Base-by-base conservation (phyloP, 2,888 invertebrate genomes). In the Petrophora chlorosata region DNA sequence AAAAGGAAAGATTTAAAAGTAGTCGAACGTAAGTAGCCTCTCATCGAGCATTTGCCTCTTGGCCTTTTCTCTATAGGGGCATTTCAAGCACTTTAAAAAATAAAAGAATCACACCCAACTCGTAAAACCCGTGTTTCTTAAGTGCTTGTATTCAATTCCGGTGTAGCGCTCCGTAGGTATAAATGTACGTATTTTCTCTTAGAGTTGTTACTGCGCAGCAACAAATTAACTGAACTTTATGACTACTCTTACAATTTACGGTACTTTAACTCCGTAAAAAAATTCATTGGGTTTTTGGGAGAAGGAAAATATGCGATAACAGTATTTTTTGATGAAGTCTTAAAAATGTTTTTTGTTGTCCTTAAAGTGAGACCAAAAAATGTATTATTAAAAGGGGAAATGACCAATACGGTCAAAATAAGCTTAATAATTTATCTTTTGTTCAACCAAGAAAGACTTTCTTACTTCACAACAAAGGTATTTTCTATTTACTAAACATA, bases 211-310 rank as follows among this genome's bases (percentile, higher is more conserved):
- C 67, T 63, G 63, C 69, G 59, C 70, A 67, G 67, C 68, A 64
- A 70, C 69, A 72, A 79, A 77, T 76, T 76, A 79, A 72, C 70
- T 63, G 62, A 62, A 61, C 61, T 70, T 73, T 70, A 71, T 62
- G 61, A 58, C 52, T 30, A 22, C 36, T 64, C 57, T 59, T 56
- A 58, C 56, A 59, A 56, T 61, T 60, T 61, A 59, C 43, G 58
- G 40, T 52, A 54, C 53, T 59, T 62, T 51, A 56, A 50, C 49
- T 52, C 51, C 34, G 44, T 50, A 43, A 51, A 57, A 59, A 64
- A 59, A 56, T 50, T 59, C 43, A 54, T 62, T 63, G 41, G 16
- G 39, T 26, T 42, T 63, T 48, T 43, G 52, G 56, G 58, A 49
- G 56, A 51, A 48, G 43, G 44, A 45, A 41, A 25, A 46, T 3